Conservation (phyloP, 2,797 vertebrate species). For the Pangasius sanitwongsei region DNA sequence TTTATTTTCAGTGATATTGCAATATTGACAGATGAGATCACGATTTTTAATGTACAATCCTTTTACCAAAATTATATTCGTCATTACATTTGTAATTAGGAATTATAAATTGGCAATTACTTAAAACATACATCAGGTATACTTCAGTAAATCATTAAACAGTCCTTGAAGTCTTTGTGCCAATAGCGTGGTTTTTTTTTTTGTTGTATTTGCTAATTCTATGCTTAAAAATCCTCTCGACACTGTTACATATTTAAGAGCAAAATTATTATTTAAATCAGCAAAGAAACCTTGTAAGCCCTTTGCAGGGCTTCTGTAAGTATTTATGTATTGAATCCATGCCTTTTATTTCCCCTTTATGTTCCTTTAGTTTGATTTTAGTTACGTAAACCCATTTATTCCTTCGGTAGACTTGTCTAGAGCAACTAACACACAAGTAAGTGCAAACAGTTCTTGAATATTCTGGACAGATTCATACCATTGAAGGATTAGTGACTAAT, state of each 20-base stretch:
- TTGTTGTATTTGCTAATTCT: neutral
- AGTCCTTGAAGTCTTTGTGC: neutral
- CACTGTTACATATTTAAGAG: neutral
- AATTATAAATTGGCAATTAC: neutral
- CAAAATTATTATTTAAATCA: neutral
- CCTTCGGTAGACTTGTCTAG: neutral
- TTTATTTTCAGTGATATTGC: neutral
- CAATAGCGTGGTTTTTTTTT: neutral
- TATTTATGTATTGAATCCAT: neutral
- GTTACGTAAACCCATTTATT: neutral
- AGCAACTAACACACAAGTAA: neutral
- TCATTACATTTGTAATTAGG: neutral
- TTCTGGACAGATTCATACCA: neutral
- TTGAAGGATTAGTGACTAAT: neutral
- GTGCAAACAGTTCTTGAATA: neutral
- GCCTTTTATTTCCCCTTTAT: neutral
- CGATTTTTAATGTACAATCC: neutral
- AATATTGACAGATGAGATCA: neutral
- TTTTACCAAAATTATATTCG: neutral
- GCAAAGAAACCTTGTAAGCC: neutral
- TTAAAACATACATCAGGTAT: neutral
- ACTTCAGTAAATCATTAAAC: neutral
- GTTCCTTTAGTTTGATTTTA: neutral
- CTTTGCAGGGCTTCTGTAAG: neutral
- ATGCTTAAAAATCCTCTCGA: neutral